Percentiles rank a stretch among this genome's conserved stretches.
These are phyloP conservation scores for Notoglanidium macrostoma DNA, from an alignment of 2,797 vertebrate species.

Conservation along the genomic window DNA sequence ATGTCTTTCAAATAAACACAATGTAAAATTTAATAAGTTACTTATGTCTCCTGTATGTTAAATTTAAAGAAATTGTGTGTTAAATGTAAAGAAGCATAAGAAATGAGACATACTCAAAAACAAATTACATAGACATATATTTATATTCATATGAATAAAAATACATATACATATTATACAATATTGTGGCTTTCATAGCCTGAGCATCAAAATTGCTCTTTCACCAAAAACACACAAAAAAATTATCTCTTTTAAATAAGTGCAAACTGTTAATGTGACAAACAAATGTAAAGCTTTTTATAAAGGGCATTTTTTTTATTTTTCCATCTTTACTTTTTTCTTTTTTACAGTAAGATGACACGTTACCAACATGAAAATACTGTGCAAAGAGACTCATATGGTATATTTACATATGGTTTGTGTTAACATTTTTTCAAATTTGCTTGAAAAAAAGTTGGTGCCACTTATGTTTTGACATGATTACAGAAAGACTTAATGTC, in stretches of 20 bases:
- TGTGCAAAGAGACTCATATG: constrained; percentile 81
- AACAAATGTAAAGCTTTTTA: constrained; percentile 78
- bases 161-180: constrained; percentile 85
- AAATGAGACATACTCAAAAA: constrained; percentile 59
- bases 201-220: constrained; percentile 74
- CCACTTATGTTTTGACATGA: constrained; percentile 65
- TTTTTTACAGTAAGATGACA: constrained; percentile 69
- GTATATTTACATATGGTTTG: constrained; percentile 72
- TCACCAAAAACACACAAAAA: constrained; percentile 73
- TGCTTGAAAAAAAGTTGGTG: constrained; percentile 66
- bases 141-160: constrained; percentile 86
- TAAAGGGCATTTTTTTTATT: constrained; percentile 67
- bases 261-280: constrained; percentile 85
- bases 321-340: constrained; percentile 65
- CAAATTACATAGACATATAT: constrained; percentile 84
- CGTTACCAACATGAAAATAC: constrained; percentile 74
- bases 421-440: constrained; percentile 51
- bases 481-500: constrained; percentile 63
- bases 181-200: constrained; percentile 69
- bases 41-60: not conserved
- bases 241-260: constrained; percentile 80
- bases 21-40: not conserved
- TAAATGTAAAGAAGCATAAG: constrained; percentile 30
- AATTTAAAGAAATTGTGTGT: constrained; percentile 12
- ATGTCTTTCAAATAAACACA: not conserved